Conservation (phyloP, 2,797 vertebrate species). For the Tragelaphus oryx region DNA sequence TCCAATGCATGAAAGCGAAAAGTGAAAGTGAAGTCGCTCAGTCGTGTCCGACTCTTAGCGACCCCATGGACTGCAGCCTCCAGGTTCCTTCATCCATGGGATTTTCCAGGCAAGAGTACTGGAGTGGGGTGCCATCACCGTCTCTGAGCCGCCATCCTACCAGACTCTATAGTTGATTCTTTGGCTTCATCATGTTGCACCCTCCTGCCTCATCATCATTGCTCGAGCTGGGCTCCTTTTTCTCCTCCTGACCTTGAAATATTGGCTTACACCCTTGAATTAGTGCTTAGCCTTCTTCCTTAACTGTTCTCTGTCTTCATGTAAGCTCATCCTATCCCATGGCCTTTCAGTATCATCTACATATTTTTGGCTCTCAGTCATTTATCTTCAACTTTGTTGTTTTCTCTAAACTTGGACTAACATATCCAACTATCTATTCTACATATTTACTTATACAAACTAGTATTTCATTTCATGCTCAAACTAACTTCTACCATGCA, state of each 20-base stretch:
- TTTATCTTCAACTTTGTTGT: not conserved
- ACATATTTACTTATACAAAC: not conserved
- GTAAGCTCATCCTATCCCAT: not conserved
- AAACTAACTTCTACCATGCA: not conserved
- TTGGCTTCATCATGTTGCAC: not conserved
- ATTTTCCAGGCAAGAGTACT: too few relatives aligned
- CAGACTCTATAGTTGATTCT: not conserved
- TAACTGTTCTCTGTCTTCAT: not conserved
- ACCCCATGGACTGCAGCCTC: too few relatives aligned
- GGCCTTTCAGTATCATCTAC: not conserved
- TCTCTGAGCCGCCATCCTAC: too few relatives aligned
- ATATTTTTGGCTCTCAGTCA: not conserved
- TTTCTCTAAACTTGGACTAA: not conserved
- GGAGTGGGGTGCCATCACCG: too few relatives aligned
- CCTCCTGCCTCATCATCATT: not conserved
- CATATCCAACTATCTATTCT: not conserved
- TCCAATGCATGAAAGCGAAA: too few relatives aligned
- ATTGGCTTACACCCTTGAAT: not conserved
- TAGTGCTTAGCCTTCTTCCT: not conserved
- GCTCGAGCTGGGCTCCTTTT: not conserved
- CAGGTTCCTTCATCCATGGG: too few relatives aligned
- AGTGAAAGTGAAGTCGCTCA: too few relatives aligned
- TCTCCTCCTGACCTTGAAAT: not conserved
- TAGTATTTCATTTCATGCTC: not conserved
- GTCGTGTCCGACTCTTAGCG: too few relatives aligned